Evolutionary conservation across 2,888 invertebrate genomes (phyloP).

Genomic region (Schizotus pectinicornis): DNA sequence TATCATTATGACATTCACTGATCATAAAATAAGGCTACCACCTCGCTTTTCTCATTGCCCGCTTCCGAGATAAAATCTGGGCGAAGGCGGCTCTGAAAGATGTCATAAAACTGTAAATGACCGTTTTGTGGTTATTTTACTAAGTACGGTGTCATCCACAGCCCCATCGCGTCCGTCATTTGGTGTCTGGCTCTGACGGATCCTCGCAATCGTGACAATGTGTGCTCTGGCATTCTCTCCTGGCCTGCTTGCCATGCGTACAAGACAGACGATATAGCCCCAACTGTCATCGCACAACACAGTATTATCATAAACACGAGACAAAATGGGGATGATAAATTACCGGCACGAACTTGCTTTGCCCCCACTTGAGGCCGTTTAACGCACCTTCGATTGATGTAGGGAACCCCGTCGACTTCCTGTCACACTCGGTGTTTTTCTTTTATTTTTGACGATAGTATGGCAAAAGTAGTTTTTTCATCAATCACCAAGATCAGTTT

Average conservation of each 20-base stretch:
- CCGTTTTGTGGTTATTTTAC: slow-evolving; percentile 57
- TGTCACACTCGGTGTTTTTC: neutral
- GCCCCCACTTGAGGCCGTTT: neutral
- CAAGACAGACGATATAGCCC: slow-evolving; percentile 26
- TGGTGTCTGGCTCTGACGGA: slow-evolving; percentile 47
- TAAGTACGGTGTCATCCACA: slow-evolving; percentile 57
- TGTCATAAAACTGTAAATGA: slow-evolving; percentile 56
- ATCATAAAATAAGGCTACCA: slow-evolving; percentile 46
- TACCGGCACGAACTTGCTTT: slow-evolving; percentile 1
- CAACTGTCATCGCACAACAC: slow-evolving; percentile 28
- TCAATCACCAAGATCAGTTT: too few species aligned
- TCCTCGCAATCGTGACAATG: slow-evolving; percentile 37
- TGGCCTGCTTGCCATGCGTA: slow-evolving; percentile 23
- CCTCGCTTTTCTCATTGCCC: slow-evolving; percentile 37
- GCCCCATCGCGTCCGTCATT: slow-evolving; percentile 52
- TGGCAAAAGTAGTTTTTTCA: too few species aligned
- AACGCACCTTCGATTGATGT: neutral
- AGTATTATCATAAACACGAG: slow-evolving; percentile 40
- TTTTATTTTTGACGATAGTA: too few species aligned
- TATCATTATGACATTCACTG: slow-evolving; percentile 47
- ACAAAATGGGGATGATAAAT: slow-evolving; percentile 20
- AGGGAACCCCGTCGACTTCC: neutral
- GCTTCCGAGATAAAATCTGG: slow-evolving; percentile 50
- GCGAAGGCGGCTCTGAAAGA: slow-evolving; percentile 49
- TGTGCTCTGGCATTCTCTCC: slow-evolving; percentile 27